phyloP scores from a whole-genome alignment of 2,113 vertebrate genomes.

The Proterorhinus semilunaris region DNA sequence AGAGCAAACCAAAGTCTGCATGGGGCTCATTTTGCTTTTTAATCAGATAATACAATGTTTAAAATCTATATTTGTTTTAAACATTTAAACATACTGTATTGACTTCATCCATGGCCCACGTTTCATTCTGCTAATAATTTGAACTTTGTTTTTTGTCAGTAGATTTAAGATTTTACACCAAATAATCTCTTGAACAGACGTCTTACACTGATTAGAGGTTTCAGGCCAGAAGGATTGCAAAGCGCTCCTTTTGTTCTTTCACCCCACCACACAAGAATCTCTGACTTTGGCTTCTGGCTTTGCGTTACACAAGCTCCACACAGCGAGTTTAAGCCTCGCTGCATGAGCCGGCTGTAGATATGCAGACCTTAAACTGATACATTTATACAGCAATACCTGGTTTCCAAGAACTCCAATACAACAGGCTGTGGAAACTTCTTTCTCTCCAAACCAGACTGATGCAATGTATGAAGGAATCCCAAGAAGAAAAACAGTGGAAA shows the following conservation, averaged over 20 bases:
- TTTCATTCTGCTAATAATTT: neutral
- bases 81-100: too few species aligned
- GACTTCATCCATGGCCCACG: neutral
- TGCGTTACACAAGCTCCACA: constrained; percentile 19
- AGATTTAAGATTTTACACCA: constrained; percentile 1
- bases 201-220: neutral
- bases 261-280: constrained; percentile 31
- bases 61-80: too few species aligned
- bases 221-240: constrained; percentile 23
- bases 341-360: neutral
- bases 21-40: too few species aligned
- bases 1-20: too few species aligned
- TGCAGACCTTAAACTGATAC: neutral
- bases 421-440: constrained; percentile 86
- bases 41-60: too few species aligned
- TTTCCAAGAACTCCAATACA: constrained; percentile 88
- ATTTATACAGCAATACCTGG: constrained; percentile 75
- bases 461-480: constrained; percentile 85
- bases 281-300: constrained; percentile 28
- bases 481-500: constrained; percentile 85
- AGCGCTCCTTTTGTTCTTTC: constrained; percentile 15
- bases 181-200: neutral
- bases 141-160: neutral
- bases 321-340: constrained; percentile 5
- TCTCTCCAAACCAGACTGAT: constrained; percentile 84